A percentile compares a stretch with the other conserved stretches of the same genome.
These are phyloP conservation scores for Callorhinus ursinus DNA, from an alignment of 2,113 vertebrate genomes.

Conservation along the genomic window DNA sequence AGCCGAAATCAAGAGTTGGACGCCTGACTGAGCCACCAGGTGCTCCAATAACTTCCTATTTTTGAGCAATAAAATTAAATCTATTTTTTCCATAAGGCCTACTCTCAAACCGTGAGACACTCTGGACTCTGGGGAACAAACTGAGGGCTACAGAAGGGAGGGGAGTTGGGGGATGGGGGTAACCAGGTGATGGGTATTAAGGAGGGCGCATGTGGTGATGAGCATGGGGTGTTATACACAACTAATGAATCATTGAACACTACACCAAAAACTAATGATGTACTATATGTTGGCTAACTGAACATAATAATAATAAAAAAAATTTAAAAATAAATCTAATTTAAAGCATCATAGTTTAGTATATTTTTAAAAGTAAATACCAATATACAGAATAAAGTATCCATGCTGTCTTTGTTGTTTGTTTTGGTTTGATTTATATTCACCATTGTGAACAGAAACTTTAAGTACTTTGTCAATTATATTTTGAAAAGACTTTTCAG, in stretches of 20 bases:
- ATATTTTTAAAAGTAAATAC: not conserved
- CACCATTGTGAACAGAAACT: not conserved
- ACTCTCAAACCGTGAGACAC: too few relatives aligned
- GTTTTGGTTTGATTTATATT: conserved; percentile 6
- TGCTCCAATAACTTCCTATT: not conserved
- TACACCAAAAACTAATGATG: too few relatives aligned
- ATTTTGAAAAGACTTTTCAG: conserved; percentile 7
- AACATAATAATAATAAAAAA: too few relatives aligned
- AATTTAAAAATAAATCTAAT: not conserved
- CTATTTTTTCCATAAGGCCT: too few relatives aligned
- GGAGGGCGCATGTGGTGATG: too few relatives aligned
- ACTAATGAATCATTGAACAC: too few relatives aligned
- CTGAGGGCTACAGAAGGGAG: too few relatives aligned
- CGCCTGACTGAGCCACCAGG: not conserved
- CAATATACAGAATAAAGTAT: not conserved
- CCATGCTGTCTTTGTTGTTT: not conserved
- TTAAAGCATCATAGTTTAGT: not conserved
- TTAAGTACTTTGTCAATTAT: not conserved
- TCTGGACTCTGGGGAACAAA: too few relatives aligned
- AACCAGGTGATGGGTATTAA: too few relatives aligned
- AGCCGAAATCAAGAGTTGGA: not conserved
- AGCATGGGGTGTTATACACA: too few relatives aligned
- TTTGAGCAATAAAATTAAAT: not conserved
- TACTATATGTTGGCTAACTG: too few relatives aligned
- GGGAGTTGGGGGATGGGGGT: too few relatives aligned